A percentile compares a stretch with the other conserved stretches of the same genome.
phyloP scores from a whole-genome alignment of 2,113 vertebrate species.

The Micronisus gabar region DNA sequence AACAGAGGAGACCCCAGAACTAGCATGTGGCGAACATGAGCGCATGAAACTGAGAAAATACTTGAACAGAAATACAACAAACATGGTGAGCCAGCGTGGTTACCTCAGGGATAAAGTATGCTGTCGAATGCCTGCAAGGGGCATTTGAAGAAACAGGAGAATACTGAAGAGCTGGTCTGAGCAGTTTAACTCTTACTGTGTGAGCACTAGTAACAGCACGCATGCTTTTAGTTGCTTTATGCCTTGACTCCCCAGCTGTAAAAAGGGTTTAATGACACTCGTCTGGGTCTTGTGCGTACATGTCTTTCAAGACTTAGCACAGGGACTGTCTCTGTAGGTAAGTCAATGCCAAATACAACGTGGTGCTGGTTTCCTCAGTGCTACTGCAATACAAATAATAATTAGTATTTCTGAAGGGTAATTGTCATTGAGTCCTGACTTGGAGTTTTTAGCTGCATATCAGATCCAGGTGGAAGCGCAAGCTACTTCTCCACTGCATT shows the following conservation, averaged over 20 bases:
- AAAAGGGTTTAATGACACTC: neutral
- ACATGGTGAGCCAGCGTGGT: neutral
- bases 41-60: neutral
- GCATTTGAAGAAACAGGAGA: neutral
- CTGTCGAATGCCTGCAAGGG: neutral
- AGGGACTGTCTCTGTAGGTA: neutral
- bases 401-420: neutral
- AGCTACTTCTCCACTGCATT: rapidly evolving
- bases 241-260: neutral
- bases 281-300: neutral
- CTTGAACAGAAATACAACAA: neutral
- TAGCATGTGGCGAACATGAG: rapidly evolving
- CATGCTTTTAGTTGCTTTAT: neutral
- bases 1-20: neutral
- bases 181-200: neutral
- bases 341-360: neutral
- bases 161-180: neutral
- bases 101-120: neutral
- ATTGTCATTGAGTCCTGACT: no score
- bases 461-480: neutral
- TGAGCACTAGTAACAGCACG: neutral
- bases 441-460: neutral
- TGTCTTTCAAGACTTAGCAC: neutral
- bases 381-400: neutral
- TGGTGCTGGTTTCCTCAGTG: neutral